phyloP scores from a whole-genome alignment of 2,113 vertebrate species.

The Oophaga pumilio region DNA sequence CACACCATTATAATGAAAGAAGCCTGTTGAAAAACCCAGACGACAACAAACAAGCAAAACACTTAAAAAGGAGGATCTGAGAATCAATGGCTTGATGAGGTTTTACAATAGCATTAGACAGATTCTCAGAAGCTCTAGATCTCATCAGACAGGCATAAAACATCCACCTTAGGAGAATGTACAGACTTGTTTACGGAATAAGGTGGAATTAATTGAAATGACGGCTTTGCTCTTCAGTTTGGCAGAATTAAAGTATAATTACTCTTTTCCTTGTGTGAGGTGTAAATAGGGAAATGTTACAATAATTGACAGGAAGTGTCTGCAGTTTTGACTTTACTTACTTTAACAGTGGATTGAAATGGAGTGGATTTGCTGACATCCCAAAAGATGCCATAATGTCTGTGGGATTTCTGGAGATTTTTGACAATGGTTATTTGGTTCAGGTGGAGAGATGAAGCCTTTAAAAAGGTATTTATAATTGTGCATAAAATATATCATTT shows the following conservation, averaged over 20 bases:
- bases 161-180: constrained; percentile 47
- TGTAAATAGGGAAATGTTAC: constrained; percentile 13
- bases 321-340: not conserved
- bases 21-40: constrained; percentile 51
- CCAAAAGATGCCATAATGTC: not conserved
- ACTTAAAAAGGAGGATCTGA: constrained; percentile 57
- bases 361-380: not conserved
- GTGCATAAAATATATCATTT: not conserved
- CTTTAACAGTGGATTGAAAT: not conserved
- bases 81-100: constrained; percentile 55
- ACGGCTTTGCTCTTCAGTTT: constrained; percentile 21
- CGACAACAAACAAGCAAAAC: constrained; percentile 55
- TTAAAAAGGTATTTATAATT: not conserved
- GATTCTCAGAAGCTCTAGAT: constrained; percentile 52
- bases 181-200: constrained; percentile 51
- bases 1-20: constrained; percentile 55
- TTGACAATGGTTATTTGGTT: too few species aligned
- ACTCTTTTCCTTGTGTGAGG: not conserved
- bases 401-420: not conserved
- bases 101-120: constrained; percentile 54
- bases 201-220: constrained; percentile 46
- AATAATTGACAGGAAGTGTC: constrained; percentile 3
- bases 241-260: constrained; percentile 36
- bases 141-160: constrained; percentile 50
- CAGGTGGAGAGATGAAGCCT: too few species aligned